Base-by-base conservation (phyloP, 2,888 invertebrate species). In the Leucoptera coffeella region DNA sequence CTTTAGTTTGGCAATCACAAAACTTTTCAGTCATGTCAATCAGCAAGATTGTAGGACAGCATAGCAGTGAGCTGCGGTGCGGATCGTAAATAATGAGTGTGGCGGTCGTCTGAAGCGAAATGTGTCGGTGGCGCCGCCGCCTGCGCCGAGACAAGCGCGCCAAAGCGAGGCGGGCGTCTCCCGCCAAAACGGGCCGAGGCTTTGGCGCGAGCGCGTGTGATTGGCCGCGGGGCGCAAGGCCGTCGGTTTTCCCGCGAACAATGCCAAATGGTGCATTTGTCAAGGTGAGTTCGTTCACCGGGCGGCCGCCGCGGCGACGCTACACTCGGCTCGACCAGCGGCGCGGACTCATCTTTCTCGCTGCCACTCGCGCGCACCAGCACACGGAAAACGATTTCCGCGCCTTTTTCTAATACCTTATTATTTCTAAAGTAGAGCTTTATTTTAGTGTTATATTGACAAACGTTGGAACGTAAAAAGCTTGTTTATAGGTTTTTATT, bases 221-320 rank as follows among this genome's bases (percentile, higher is more conserved):
- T 34, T 47, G 51, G 37, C 38, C 36, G 36, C 35, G 39, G 37
- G 47, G 53, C 56, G 62, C 64, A 65, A 65, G 65, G 64, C 67
- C 64, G 64, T 58, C 59, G 62, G 64, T 69, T 69, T 67, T 65
- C 67, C 67, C 67, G 65, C 67, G 62, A 69, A 69, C 69, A 69
- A 69, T 67, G 69, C 69, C 69, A 65, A 69, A 69, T 69, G 67
- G 65, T 69, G 69, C 69, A 69, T 69, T 67, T 67, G 69, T 69
- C 69, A 69, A 69, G 69, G 69, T 65, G 61, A 69, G 67, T 65
- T 65, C 69, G 69, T 65, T 67, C 67, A 65, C 67, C 67, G 65
- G 48, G 17, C 57, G 62, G 54, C 58, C 51, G 48, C 27, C 26
- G 51, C 30, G 26, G 21, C 30, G 26, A 27, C 45, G 43, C 42